These are phyloP conservation scores for Pteruthius melanotis DNA, from an alignment of 2,113 vertebrate genomes.

Conservation along the genomic window DNA sequence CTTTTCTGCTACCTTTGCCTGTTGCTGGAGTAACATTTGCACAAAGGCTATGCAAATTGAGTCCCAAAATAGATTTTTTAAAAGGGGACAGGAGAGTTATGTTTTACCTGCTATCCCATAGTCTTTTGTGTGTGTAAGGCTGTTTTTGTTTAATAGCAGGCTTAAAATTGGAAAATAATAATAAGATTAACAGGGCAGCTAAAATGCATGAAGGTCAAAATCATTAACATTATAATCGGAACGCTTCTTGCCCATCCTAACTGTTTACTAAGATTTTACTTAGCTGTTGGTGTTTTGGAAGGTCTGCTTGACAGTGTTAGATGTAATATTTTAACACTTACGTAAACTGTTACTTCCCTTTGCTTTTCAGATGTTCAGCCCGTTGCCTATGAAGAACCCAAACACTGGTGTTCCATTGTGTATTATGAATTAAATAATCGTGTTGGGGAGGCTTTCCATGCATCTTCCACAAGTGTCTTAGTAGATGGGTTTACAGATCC, in stretches of 20 bases:
- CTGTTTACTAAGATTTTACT: background rate
- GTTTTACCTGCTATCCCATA: background rate
- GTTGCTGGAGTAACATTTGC: background rate
- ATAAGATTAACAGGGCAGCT: background rate
- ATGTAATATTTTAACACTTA: background rate
- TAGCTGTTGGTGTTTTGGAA: background rate
- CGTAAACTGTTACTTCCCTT: background rate
- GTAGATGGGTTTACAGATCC: constrained; percentile 97
- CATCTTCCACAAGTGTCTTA: constrained; percentile 93
- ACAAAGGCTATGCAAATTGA: background rate
- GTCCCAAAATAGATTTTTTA: background rate
- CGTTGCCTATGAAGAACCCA: constrained; percentile 94
- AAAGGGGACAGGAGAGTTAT: background rate
- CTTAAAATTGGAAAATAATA: background rate
- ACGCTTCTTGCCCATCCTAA: background rate
- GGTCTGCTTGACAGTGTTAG: background rate
- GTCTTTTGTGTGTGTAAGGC: background rate
- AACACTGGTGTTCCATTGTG: constrained; percentile 98
- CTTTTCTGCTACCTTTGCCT: background rate
- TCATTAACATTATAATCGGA: background rate
- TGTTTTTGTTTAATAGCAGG: background rate
- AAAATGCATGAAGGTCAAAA: background rate
- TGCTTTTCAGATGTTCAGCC: constrained; percentile 88
- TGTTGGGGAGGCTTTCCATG: constrained; percentile 94
- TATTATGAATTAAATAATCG: constrained; percentile 96